A percentile compares a stretch with the other conserved stretches of the same genome.
Conservation (phyloP, 2,888 invertebrate genomes). For the Operophtera brumata region DNA sequence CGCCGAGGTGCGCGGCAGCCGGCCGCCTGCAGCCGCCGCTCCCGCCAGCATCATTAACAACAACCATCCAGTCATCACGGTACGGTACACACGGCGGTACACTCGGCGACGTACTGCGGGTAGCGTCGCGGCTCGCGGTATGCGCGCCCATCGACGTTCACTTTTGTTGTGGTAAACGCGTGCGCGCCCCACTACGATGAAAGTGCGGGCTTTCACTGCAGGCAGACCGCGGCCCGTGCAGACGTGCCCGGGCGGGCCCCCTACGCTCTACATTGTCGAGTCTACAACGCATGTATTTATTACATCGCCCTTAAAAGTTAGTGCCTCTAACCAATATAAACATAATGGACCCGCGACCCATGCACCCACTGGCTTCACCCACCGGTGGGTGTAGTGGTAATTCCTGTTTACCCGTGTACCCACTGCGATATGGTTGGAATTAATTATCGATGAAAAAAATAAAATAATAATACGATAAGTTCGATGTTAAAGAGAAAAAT, state of each 20-base stretch:
- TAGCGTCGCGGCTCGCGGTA: slow-evolving; percentile 57
- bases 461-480: no score
- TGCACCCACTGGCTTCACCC: no score
- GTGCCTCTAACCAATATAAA: no score
- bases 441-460: no score
- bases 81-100: slow-evolving; percentile 58
- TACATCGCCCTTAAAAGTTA: no score
- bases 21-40: slow-evolving; percentile 68
- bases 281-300: no score
- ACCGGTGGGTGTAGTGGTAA: no score
- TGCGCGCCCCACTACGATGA: slow-evolving; percentile 72
- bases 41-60: slow-evolving; percentile 64
- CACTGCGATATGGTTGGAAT: no score
- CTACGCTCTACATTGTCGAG: neutral
- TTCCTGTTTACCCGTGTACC: no score
- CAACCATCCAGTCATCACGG: slow-evolving; percentile 71
- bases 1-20: slow-evolving; percentile 69
- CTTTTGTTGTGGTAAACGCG: slow-evolving; percentile 62
- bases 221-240: slow-evolving; percentile 34
- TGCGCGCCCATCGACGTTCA: slow-evolving; percentile 67
- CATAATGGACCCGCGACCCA: no score
- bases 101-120: slow-evolving; percentile 60
- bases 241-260: neutral
- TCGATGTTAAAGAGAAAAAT: no score
- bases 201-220: slow-evolving; percentile 75